phyloP scores from a whole-genome alignment of 1,140 invertebrate genomes.

The Drosophila grimshawi region DNA sequence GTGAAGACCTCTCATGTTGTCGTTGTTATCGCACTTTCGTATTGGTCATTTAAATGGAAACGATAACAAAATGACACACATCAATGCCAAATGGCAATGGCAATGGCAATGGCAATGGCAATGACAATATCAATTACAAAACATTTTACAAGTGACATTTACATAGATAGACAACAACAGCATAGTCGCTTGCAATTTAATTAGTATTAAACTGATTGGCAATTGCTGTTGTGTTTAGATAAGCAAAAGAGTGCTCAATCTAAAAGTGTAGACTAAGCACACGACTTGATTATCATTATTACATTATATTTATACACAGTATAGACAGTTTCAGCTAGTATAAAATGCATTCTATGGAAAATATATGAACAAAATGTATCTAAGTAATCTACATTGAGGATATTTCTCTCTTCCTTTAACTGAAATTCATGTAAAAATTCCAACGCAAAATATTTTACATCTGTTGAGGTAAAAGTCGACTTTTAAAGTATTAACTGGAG shows the following conservation, averaged over 20 bases:
- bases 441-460: too few relatives aligned
- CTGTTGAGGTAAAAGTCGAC: too few relatives aligned
- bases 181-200: conserved; percentile 38
- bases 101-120: conserved; percentile 64
- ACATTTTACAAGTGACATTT: conserved; percentile 16
- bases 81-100: conserved; percentile 59
- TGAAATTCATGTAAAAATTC: too few relatives aligned
- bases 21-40: conserved; percentile 6
- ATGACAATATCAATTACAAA: conserved; percentile 52
- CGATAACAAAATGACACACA: conserved; percentile 60
- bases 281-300: too few relatives aligned
- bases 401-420: too few relatives aligned
- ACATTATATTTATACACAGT: too few relatives aligned
- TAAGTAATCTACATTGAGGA: too few relatives aligned
- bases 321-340: too few relatives aligned
- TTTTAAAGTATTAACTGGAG: too few relatives aligned
- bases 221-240: conserved; percentile 5
- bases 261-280: too few relatives aligned
- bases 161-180: conserved; percentile 9
- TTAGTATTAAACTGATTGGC: conserved; percentile 54
- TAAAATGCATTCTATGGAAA: too few relatives aligned
- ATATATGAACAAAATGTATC: too few relatives aligned
- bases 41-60: conserved; percentile 46
- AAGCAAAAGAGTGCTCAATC: not conserved
- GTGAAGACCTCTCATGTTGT: conserved; percentile 8